A percentile compares a stretch with the other conserved stretches of the same genome.
These are phyloP conservation scores for Equus quagga DNA, from an alignment of 2,113 vertebrate genomes.

Conservation along the genomic window DNA sequence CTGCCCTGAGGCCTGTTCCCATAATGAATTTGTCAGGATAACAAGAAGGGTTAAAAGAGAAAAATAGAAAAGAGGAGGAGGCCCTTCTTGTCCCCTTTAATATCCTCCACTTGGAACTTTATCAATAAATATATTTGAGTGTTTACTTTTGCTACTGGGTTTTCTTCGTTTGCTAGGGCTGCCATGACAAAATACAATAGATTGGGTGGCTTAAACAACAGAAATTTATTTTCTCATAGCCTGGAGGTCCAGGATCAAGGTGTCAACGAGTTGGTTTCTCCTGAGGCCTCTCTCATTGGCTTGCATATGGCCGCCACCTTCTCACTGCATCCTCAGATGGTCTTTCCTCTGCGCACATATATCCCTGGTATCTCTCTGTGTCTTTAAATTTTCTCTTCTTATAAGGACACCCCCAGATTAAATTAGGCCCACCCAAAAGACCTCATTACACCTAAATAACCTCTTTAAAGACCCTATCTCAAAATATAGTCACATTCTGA, in stretches of 20 bases:
- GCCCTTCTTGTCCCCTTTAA: background rate
- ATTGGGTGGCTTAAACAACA: background rate
- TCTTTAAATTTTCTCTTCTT: background rate
- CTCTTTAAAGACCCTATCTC: background rate
- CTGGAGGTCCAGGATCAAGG: background rate
- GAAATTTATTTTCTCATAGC: background rate
- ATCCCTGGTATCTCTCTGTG: rapidly evolving
- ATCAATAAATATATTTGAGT: background rate
- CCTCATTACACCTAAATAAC: background rate
- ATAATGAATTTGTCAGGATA: background rate
- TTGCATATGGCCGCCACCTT: background rate
- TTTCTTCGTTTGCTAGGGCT: background rate
- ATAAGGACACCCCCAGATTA: background rate
- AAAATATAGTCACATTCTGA: background rate
- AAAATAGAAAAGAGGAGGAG: background rate
- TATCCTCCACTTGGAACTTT: background rate
- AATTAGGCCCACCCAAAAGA: background rate
- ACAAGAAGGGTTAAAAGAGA: background rate
- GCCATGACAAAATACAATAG: background rate
- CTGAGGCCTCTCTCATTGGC: background rate
- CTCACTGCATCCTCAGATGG: rapidly evolving
- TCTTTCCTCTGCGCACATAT: background rate
- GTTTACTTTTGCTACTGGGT: background rate
- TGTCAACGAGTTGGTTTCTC: background rate
- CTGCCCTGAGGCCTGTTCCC: background rate